These are phyloP conservation scores for Heliopora coerulea DNA, from an alignment of 92 coral and sea anemone genomes.

Conservation along the genomic window DNA sequence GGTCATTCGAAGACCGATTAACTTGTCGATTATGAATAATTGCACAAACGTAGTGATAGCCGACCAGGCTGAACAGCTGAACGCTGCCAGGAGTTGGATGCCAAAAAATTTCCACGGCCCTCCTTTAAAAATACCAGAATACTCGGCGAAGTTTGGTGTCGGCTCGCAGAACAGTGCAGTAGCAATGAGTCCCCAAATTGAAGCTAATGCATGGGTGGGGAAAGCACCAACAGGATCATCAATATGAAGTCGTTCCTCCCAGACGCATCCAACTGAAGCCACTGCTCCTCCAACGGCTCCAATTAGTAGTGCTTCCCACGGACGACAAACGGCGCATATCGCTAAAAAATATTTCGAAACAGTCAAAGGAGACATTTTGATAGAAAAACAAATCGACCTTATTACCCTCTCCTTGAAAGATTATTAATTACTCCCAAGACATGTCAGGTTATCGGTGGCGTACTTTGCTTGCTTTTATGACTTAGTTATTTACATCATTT, in stretches of 20 bases:
- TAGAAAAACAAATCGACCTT: too few species aligned
- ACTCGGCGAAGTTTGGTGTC: conserved; percentile 32
- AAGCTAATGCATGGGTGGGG: conserved; percentile 34
- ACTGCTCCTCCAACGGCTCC: conserved; percentile 71
- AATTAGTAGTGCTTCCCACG: conserved; percentile 76
- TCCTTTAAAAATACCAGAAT: conserved; percentile 66
- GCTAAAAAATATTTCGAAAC: too few species aligned
- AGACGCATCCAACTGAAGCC: conserved; percentile 59
- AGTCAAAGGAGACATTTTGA: too few species aligned
- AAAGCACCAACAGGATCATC: conserved; percentile 79
- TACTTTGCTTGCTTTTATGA: too few species aligned
- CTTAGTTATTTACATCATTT: too few species aligned
- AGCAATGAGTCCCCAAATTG: conserved; percentile 33
- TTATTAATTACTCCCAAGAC: too few species aligned
- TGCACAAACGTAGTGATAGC: conserved; percentile 51
- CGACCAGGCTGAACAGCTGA: conserved; percentile 56
- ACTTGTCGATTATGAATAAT: conserved; percentile 57
- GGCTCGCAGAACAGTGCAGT: conserved; percentile 18
- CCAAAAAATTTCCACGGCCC: conserved; percentile 73
- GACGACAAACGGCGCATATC: conserved; percentile 70
- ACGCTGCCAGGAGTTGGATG: conserved; percentile 50
- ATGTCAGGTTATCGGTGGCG: too few species aligned
- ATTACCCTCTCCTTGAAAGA: too few species aligned
- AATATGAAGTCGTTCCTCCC: conserved; percentile 60
- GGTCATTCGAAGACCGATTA: conserved; percentile 64